These are phyloP conservation scores for Glareola pratincola DNA, from an alignment of 2,113 vertebrate species.

Conservation along the genomic window DNA sequence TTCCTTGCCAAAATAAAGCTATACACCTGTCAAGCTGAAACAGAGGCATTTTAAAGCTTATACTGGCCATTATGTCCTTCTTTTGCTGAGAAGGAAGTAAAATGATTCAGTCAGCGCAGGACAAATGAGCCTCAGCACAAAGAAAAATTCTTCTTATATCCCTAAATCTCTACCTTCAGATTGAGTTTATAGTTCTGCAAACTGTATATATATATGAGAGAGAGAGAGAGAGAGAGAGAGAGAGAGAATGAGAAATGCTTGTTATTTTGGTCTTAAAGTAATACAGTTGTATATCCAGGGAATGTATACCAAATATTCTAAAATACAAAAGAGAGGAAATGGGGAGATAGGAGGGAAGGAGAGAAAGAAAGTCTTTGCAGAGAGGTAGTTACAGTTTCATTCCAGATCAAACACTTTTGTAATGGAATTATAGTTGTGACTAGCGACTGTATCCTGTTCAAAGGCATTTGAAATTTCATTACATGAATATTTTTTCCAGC, in stretches of 20 bases:
- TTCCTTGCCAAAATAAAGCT: background rate
- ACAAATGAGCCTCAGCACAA: background rate
- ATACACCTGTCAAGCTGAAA: background rate
- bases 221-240: background rate
- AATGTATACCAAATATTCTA: background rate
- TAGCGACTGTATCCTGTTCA: background rate
- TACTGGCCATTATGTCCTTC: background rate
- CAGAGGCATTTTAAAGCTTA: background rate
- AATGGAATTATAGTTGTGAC: background rate
- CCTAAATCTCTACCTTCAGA: background rate
- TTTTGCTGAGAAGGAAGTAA: background rate
- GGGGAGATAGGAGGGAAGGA: fast-evolving
- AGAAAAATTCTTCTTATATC: background rate
- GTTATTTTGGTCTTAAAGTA: background rate
- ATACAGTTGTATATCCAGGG: background rate
- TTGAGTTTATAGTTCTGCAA: background rate
- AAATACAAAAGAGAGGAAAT: background rate
- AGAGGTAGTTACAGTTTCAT: background rate
- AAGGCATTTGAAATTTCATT: background rate
- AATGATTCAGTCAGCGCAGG: background rate
- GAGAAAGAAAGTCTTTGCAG: background rate
- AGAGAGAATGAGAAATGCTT: background rate
- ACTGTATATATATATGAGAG: background rate
- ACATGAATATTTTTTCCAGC: background rate
- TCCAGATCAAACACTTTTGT: background rate